These are phyloP conservation scores for Paralichthys olivaceus DNA, from an alignment of 2,113 vertebrate species.

Conservation along the genomic window DNA sequence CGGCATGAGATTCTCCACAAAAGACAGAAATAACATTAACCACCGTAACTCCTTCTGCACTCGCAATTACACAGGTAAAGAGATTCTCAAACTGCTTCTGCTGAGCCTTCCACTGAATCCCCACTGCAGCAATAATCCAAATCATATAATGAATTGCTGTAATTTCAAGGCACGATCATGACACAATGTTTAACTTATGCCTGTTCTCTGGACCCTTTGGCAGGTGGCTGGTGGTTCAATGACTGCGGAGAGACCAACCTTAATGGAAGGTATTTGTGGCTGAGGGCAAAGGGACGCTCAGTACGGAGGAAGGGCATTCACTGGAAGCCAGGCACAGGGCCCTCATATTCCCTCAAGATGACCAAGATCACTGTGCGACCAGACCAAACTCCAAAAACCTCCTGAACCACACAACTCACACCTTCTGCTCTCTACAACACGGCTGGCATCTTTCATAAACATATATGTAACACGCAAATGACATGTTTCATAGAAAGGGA, in stretches of 20 bases:
- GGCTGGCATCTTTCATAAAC: conserved; percentile 9
- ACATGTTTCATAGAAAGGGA: conserved; percentile 1
- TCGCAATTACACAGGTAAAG: conserved; percentile 85
- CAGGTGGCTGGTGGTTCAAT: conserved; percentile 95
- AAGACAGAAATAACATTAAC: conserved; percentile 74
- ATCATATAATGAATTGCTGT: neutral
- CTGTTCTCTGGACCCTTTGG: conserved; percentile 20
- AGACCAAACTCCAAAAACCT: conserved; percentile 5
- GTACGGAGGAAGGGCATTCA: conserved; percentile 86
- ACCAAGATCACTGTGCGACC: conserved; percentile 84
- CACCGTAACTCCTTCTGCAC: conserved; percentile 76
- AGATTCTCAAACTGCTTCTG: neutral
- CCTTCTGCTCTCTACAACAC: neutral
- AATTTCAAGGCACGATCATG: neutral
- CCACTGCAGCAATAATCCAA: neutral
- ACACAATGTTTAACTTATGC: conserved; percentile 2
- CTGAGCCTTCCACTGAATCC: neutral
- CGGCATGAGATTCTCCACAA: conserved; percentile 86
- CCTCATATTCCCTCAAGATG: conserved; percentile 85
- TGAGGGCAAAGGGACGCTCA: conserved; percentile 81
- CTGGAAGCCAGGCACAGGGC: conserved; percentile 89
- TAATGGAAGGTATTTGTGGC: conserved; percentile 87
- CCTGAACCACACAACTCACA: conserved; percentile 43
- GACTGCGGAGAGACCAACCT: conserved; percentile 89
- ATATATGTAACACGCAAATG: neutral